These are phyloP conservation scores for Sminthurides bifidus DNA, from an alignment of 1,140 invertebrate genomes.

Conservation along the genomic window DNA sequence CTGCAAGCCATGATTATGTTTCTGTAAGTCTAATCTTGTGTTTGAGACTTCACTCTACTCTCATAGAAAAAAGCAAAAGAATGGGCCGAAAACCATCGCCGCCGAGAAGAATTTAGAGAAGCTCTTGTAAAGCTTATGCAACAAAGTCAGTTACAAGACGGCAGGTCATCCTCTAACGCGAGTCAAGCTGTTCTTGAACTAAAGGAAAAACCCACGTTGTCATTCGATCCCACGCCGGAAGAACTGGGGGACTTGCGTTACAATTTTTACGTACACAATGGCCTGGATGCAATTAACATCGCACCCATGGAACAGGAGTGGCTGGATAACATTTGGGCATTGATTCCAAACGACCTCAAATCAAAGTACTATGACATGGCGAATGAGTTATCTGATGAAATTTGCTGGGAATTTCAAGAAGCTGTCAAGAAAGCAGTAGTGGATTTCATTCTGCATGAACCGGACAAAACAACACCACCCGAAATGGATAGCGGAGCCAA, in stretches of 20 bases:
- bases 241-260: conserved; percentile 65
- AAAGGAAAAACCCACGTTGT: conserved; percentile 11
- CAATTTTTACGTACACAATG: conserved; percentile 79
- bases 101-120: conserved; percentile 67
- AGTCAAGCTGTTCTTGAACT: no score
- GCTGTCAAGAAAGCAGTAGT: conserved; percentile 77
- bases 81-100: conserved; percentile 54
- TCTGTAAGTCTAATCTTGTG: background rate
- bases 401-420: conserved; percentile 62
- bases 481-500: conserved; percentile 43
- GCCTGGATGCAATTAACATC: conserved; percentile 73
- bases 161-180: background rate
- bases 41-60: background rate
- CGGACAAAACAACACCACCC: conserved; percentile 39
- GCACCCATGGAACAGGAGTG: conserved; percentile 53
- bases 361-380: conserved; percentile 7
- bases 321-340: conserved; percentile 43
- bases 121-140: conserved; percentile 59
- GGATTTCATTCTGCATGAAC: conserved; percentile 75
- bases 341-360: conserved; percentile 36
- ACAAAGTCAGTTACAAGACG: conserved; percentile 6
- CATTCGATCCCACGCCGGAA: conserved; percentile 18
- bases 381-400: conserved; percentile 38
- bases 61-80: conserved; percentile 35
- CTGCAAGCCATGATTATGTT: background rate